Evolutionary conservation across 2,113 vertebrate genomes (phyloP).

Genomic region (Turnix velox): DNA sequence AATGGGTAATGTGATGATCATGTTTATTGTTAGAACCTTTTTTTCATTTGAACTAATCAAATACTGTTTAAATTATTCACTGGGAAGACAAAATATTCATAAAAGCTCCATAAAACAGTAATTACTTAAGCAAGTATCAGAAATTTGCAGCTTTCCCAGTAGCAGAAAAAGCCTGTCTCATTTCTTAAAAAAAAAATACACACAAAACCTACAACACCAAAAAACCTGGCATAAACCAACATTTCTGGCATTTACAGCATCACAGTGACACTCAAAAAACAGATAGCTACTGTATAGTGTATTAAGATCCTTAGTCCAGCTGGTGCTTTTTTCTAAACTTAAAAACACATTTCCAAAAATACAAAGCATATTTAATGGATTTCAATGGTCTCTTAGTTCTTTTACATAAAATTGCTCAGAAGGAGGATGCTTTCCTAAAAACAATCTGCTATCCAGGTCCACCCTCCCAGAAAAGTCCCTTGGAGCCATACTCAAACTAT

Average conservation of each 20-base stretch:
- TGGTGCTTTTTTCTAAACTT: slow-evolving; percentile 18
- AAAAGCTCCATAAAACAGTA: not conserved
- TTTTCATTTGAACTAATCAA: slow-evolving; percentile 10
- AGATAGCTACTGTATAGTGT: slow-evolving; percentile 4
- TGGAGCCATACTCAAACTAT: slow-evolving; percentile 49
- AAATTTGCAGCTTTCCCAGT: not conserved
- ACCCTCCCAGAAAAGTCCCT: slow-evolving; percentile 50
- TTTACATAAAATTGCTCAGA: slow-evolving; percentile 27
- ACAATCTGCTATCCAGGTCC: slow-evolving; percentile 55
- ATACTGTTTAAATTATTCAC: slow-evolving; percentile 15
- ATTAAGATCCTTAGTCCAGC: slow-evolving; percentile 8
- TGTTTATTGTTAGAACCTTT: slow-evolving; percentile 40
- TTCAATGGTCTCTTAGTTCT: slow-evolving; percentile 45
- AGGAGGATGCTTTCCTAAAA: slow-evolving; percentile 45
- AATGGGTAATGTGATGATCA: not conserved
- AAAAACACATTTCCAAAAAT: slow-evolving; percentile 37
- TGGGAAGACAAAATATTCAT: slow-evolving; percentile 12
- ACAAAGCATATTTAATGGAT: slow-evolving; percentile 39
- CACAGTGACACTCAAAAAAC: slow-evolving; percentile 2
- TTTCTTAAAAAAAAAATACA: not conserved
- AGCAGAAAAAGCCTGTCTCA: not conserved
- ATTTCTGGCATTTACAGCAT: slow-evolving; percentile 24
- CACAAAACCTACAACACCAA: not conserved
- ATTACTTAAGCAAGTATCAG: not conserved
- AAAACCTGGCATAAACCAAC: not conserved